These are phyloP conservation scores for Belgica antarctica DNA, from an alignment of 2,888 invertebrate species.

Conservation along the genomic window DNA sequence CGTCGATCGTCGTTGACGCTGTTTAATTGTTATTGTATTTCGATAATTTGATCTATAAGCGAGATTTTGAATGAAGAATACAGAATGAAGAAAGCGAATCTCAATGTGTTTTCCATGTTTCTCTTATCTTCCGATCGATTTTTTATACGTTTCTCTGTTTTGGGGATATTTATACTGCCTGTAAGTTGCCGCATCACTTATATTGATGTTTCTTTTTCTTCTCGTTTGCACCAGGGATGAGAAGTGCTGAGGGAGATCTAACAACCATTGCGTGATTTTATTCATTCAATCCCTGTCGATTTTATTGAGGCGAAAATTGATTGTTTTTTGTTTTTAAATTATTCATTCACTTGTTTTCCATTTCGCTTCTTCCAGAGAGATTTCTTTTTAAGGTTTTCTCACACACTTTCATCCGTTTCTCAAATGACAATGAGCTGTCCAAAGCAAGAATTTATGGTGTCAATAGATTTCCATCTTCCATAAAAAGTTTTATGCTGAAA, in stretches of 20 bases:
- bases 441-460: slow-evolving; percentile 24
- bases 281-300: not conserved
- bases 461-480: not conserved
- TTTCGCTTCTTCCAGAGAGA: not conserved
- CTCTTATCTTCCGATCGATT: slow-evolving; percentile 31
- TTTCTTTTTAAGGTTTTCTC: too few species aligned
- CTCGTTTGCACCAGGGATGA: not conserved
- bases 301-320: slow-evolving; percentile 30
- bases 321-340: slow-evolving; percentile 29
- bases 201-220: slow-evolving; percentile 13
- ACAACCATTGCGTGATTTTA: not conserved
- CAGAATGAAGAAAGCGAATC: slow-evolving; percentile 29
- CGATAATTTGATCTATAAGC: slow-evolving; percentile 29
- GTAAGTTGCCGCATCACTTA: slow-evolving; percentile 34
- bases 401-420: too few species aligned
- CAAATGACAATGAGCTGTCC: not conserved
- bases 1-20: slow-evolving; percentile 13
- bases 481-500: too few species aligned
- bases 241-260: not conserved
- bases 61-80: slow-evolving; percentile 27
- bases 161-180: slow-evolving; percentile 17
- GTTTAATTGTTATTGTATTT: slow-evolving; percentile 21
- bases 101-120: slow-evolving; percentile 30
- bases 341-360: slow-evolving; percentile 31
- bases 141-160: slow-evolving; percentile 24